Conservation (phyloP, 2,888 invertebrate genomes). For the Brachyopa scutellaris region DNA sequence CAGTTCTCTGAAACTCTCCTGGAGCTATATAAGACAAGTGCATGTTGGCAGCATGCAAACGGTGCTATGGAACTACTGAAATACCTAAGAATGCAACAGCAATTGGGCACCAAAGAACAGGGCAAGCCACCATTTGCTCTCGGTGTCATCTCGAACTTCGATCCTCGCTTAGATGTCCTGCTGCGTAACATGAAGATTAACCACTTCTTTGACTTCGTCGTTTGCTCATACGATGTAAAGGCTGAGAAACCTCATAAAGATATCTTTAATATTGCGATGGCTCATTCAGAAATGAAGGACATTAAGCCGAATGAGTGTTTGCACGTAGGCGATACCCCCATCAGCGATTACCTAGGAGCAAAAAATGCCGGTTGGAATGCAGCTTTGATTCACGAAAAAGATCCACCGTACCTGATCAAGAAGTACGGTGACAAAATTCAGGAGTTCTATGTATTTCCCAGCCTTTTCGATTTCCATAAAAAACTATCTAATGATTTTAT, state of each 20-base stretch:
- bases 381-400: constrained; percentile 82
- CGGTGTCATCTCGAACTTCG: constrained; percentile 95
- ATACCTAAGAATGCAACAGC: constrained; percentile 82
- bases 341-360: constrained; percentile 91
- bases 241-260: constrained; percentile 88
- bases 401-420: constrained; percentile 77
- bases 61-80: constrained; percentile 87
- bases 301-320: constrained; percentile 86
- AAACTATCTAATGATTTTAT: constrained; percentile 78
- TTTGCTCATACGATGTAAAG: constrained; percentile 90
- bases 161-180: constrained; percentile 89
- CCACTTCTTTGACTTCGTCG: constrained; percentile 89
- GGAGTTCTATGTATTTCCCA: constrained; percentile 81
- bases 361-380: constrained; percentile 89
- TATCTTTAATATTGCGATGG: constrained; percentile 87
- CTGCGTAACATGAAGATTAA: constrained; percentile 86
- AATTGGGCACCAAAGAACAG: constrained; percentile 73
- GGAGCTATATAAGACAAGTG: constrained; percentile 86
- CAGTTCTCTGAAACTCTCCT: constrained; percentile 85
- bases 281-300: constrained; percentile 80
- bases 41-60: constrained; percentile 88
- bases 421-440: constrained; percentile 82
- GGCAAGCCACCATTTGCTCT: constrained; percentile 79
- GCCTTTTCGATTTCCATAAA: constrained; percentile 83
- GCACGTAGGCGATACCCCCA: constrained; percentile 91